Percentiles rank a stretch among this genome's conserved stretches.
Evolutionary conservation across 92 coral and sea anemone genomes (phyloP).

Genomic region (Siderastrea radians): DNA sequence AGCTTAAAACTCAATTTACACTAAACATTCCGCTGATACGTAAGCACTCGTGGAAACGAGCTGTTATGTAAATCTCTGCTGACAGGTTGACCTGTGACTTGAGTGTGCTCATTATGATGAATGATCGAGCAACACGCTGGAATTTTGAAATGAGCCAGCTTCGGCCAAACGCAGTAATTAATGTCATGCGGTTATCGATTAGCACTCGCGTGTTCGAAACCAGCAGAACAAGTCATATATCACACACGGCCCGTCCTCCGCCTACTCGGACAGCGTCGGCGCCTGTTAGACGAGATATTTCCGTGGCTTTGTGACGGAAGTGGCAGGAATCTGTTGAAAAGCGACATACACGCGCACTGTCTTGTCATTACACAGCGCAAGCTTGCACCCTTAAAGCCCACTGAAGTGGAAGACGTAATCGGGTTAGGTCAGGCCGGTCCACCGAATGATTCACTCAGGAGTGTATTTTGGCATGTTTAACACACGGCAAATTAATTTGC

Average conservation of each 20-base stretch:
- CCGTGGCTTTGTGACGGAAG: slow-evolving; percentile 65
- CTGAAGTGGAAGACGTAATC: slow-evolving; percentile 61
- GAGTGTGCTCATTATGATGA: slow-evolving; percentile 28
- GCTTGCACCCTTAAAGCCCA: slow-evolving; percentile 33
- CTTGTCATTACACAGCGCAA: slow-evolving; percentile 46
- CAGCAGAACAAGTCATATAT: slow-evolving; percentile 11
- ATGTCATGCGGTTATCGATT: slow-evolving; percentile 51
- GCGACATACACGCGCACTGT: slow-evolving; percentile 43
- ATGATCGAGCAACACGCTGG: slow-evolving; percentile 20
- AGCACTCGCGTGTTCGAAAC: slow-evolving; percentile 41
- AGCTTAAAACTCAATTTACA: slow-evolving; percentile 1
- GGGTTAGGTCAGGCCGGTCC: slow-evolving; percentile 26
- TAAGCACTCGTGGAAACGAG: not conserved
- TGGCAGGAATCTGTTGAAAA: slow-evolving; percentile 51
- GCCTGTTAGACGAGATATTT: slow-evolving; percentile 48
- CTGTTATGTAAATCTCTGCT: slow-evolving; percentile 46
- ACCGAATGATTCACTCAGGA: not conserved
- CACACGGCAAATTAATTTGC: slow-evolving; percentile 23
- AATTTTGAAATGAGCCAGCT: slow-evolving; percentile 42
- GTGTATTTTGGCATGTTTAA: slow-evolving; percentile 33
- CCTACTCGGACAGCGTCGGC: slow-evolving; percentile 40
- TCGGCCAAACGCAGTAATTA: slow-evolving; percentile 14
- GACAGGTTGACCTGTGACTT: slow-evolving; percentile 40
- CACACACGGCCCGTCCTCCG: slow-evolving; percentile 18
- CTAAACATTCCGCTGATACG: not conserved